phyloP scores from a whole-genome alignment of 2,113 vertebrate genomes.

The Sialia sialis region DNA sequence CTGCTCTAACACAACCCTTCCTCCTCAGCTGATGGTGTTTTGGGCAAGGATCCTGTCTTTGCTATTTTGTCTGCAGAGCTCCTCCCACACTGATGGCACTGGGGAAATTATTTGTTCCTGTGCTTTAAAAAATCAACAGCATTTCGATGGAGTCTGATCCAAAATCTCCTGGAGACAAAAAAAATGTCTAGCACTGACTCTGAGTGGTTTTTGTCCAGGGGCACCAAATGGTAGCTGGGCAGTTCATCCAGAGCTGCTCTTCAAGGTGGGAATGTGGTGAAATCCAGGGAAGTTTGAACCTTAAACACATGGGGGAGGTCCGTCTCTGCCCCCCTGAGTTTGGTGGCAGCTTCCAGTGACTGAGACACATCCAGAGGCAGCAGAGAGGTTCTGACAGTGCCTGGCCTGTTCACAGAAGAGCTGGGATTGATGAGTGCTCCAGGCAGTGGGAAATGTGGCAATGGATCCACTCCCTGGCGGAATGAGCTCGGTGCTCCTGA shows the following conservation, averaged over 20 bases:
- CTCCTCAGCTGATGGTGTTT: not conserved
- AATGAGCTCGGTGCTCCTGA: not conserved
- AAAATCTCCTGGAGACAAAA: not conserved
- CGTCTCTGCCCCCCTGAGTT: not conserved
- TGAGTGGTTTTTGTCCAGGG: no score
- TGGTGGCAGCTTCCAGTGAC: not conserved
- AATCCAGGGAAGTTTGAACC: not conserved
- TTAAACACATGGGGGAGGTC: not conserved
- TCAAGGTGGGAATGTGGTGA: not conserved
- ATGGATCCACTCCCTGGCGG: rapidly evolving
- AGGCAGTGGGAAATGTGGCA: not conserved
- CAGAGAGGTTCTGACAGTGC: not conserved
- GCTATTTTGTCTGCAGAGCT: not conserved
- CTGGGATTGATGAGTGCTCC: not conserved
- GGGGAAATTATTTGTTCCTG: not conserved
- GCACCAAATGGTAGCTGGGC: not conserved
- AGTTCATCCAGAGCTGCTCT: not conserved
- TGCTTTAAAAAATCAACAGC: not conserved
- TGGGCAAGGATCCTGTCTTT: not conserved
- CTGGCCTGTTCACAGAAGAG: not conserved
- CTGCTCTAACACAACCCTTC: not conserved
- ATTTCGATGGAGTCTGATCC: not conserved
- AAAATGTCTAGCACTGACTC: not conserved
- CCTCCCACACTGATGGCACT: not conserved
- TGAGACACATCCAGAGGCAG: not conserved